phyloP scores from a whole-genome alignment of 1,140 invertebrate genomes.

The Lasioglossum baleicum region DNA sequence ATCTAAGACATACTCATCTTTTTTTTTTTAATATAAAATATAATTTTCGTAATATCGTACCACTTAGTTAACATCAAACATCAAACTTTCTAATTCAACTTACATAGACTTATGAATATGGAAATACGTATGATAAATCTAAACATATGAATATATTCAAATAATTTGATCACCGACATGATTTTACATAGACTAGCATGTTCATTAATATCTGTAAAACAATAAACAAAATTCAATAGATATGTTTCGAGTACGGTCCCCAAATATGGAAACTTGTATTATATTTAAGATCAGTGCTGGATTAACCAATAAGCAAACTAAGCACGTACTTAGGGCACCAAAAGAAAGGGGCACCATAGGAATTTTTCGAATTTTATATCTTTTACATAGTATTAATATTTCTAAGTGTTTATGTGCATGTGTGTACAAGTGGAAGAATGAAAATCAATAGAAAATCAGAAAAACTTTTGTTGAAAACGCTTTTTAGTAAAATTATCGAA shows the following conservation, averaged over 20 bases:
- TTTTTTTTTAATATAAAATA: slow-evolving; percentile 34
- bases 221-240: slow-evolving; percentile 70
- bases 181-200: slow-evolving; percentile 32
- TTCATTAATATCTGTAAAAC: slow-evolving; percentile 55
- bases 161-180: background rate
- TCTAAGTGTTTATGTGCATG: no score
- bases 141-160: slow-evolving; percentile 2
- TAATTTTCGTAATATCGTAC: slow-evolving; percentile 21
- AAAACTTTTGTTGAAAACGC: no score
- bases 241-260: slow-evolving; percentile 65
- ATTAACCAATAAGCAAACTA: no score
- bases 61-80: slow-evolving; percentile 25
- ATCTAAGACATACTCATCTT: slow-evolving; percentile 42
- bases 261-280: slow-evolving; percentile 46
- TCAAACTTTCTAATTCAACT: background rate
- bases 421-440: no score
- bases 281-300: slow-evolving; percentile 10
- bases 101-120: background rate
- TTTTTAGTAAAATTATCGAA: no score
- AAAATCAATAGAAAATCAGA: no score
- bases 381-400: no score
- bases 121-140: background rate
- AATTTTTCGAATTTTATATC: no score
- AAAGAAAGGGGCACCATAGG: no score
- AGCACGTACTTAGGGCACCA: no score